Evolutionary conservation across 2,888 invertebrate genomes (phyloP), one percentile per base, ranked within the genome.

Genomic region (Trachelus tabidus): DNA sequence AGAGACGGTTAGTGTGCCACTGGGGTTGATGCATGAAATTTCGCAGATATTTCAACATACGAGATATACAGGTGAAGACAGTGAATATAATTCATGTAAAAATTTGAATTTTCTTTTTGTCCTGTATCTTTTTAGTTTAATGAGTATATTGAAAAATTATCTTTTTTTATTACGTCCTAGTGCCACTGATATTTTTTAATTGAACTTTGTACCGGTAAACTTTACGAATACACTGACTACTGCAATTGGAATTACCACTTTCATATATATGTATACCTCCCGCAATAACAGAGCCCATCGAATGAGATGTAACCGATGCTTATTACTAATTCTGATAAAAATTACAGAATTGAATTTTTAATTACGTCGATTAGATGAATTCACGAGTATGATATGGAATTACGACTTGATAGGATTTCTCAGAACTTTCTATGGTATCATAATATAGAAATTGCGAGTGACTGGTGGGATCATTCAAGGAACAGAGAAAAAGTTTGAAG

Each of bases 281-380:
- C 23, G 40, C 15, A 56, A 2, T 56, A 56, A 56, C 6, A 23
- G 2, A 56, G 23, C 15, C 23, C 23, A 23, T 56, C 15, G 15
- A 40, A 76, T 77, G 74, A 79, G 77, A 79, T 82, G 81, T 82
- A 82, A 82, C 78, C 75, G 76, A 79, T 80, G 23, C 40, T 56
- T 56, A 56, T 56, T 56, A 56, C 4, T 15, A 0, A 71, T 71
- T 71, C 33, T 23, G 11, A 71, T 71, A 11, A 71, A 71, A 71
- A 30, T 71, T 71, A 31, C 23, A 15, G 4, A 23, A 56, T 56
- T 56, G 23, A 23, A 23, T 1, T 56, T 56, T 2, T 23, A 56
- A 56, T 56, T 56, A 6, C 40, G 23, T 0, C 23, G 0, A 56
- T 15, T 23, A 23, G 40, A 56, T 56, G 6, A 9, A 56, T 6